These are phyloP conservation scores for Zophobas morio DNA, from an alignment of 1,140 invertebrate genomes.

Conservation along the genomic window DNA sequence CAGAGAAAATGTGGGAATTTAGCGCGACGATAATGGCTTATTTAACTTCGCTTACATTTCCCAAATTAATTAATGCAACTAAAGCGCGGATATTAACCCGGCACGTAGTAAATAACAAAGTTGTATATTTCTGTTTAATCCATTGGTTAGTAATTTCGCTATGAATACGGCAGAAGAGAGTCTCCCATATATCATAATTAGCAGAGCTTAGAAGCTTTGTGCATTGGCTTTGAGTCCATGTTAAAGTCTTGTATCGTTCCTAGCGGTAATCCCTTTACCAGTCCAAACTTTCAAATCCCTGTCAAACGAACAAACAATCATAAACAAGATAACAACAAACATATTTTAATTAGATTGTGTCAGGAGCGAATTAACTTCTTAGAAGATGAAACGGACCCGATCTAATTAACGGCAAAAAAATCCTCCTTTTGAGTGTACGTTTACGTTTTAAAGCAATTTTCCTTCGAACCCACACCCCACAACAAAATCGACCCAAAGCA, in stretches of 20 bases:
- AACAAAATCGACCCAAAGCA: background rate
- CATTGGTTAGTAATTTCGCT: constrained; percentile 46
- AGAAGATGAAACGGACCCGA: background rate
- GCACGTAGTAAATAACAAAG: constrained; percentile 29
- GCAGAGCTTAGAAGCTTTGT: constrained; percentile 44
- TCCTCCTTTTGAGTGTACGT: background rate
- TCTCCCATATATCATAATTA: constrained; percentile 47
- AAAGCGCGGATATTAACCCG: constrained; percentile 10
- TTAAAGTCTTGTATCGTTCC: constrained; percentile 46
- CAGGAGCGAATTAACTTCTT: constrained; percentile 3
- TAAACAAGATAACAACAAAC: constrained; percentile 45
- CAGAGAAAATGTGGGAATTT: constrained; percentile 30
- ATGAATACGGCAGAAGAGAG: constrained; percentile 37
- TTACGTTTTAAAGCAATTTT: background rate
- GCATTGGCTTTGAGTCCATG: constrained; percentile 48
- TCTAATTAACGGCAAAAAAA: background rate
- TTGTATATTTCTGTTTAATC: constrained; percentile 43
- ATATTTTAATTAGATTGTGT: constrained; percentile 27
- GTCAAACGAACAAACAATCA: constrained; percentile 41
- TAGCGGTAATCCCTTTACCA: constrained; percentile 44
- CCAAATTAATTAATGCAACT: constrained; percentile 38
- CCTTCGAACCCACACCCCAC: background rate
- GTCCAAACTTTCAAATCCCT: constrained; percentile 44
- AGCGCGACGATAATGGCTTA: constrained; percentile 5
- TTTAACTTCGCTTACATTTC: constrained; percentile 26